A percentile compares a stretch with the other conserved stretches of the same genome.
These are phyloP conservation scores for Patella depressa DNA, from an alignment of 2,888 invertebrate genomes.

Conservation along the genomic window DNA sequence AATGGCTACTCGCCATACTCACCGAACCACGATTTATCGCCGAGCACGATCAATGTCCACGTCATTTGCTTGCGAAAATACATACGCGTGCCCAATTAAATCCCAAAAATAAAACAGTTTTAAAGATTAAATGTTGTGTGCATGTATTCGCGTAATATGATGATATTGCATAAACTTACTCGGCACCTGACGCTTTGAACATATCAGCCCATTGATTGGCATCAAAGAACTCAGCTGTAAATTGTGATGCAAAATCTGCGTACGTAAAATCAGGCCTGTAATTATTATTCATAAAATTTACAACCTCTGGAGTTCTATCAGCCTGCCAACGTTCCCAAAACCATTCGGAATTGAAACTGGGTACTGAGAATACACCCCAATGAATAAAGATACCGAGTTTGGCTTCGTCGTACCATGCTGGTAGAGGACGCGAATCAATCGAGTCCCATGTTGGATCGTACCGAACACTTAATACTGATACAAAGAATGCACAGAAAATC, in stretches of 20 bases:
- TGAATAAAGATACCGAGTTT: slow-evolving; percentile 94
- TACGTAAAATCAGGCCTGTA: slow-evolving; percentile 90
- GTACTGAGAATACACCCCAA: slow-evolving; percentile 94
- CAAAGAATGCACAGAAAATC: too few species aligned
- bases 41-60: too few species aligned
- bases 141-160: too few species aligned
- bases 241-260: slow-evolving; percentile 89
- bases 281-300: slow-evolving; percentile 83
- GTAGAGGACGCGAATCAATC: slow-evolving; percentile 85
- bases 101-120: too few species aligned
- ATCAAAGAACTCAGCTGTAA: slow-evolving; percentile 89
- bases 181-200: slow-evolving; percentile 88
- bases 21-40: too few species aligned
- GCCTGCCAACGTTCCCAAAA: slow-evolving; percentile 66
- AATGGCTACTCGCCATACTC: too few species aligned
- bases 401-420: slow-evolving; percentile 89
- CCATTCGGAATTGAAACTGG: slow-evolving; percentile 80
- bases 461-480: slow-evolving; percentile 9
- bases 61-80: too few species aligned
- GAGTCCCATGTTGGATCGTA: slow-evolving; percentile 84
- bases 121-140: too few species aligned
- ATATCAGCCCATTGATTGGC: slow-evolving; percentile 87
- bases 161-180: slow-evolving; percentile 64
- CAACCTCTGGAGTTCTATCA: slow-evolving; percentile 43
- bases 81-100: too few species aligned